Evolutionary conservation across 1,140 invertebrate species (phyloP), one percentile per base, ranked within the genome.

Genomic region (Drosophila ananassae): DNA sequence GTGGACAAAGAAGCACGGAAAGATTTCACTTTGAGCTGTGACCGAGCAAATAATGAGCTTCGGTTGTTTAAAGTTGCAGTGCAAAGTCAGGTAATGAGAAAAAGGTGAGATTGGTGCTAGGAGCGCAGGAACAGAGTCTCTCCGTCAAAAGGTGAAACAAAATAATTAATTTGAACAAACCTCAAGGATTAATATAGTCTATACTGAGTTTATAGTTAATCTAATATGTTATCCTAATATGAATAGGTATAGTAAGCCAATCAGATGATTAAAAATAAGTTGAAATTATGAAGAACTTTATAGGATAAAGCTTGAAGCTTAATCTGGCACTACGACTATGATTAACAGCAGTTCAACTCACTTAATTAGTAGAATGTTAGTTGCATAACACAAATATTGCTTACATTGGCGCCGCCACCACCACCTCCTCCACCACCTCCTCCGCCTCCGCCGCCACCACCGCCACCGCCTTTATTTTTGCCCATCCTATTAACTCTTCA

Each of bases 331-430:
- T 28, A 28, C 4, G 21, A 50, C 17, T 25, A 54, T n/a, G 34
- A 21, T 54, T 30, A 22, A 12, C 24, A 37, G 51, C 55, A 47
- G 68, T 75, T 68, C 46, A 46, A 89, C 83, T 87, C 72, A 89
- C 83, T 28, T 28, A 87, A 56, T 87, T 89, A 87, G 68, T 68
- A 37, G 34, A n/a, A 37, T 60, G 67, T 44, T 9, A 76, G 79
- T 89, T 91, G 89, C 77, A 90, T 82, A 90, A 91, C 81, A 91
- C 84, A 91, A 89, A 91, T 91, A 79, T 91, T 91, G 85, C 90
- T 91, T 91, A 91, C 90, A 91, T 91, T 91, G 48, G 69, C 82
- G 37, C 80, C 83, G 12, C 80, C 78, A 1, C 89, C 84, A 32
- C 77, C 79, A 22, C 78, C 77, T 1, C 64, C 61, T 0, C 61